Conservation (phyloP, 2,888 invertebrate species). For the Ypsolopha sequella region DNA sequence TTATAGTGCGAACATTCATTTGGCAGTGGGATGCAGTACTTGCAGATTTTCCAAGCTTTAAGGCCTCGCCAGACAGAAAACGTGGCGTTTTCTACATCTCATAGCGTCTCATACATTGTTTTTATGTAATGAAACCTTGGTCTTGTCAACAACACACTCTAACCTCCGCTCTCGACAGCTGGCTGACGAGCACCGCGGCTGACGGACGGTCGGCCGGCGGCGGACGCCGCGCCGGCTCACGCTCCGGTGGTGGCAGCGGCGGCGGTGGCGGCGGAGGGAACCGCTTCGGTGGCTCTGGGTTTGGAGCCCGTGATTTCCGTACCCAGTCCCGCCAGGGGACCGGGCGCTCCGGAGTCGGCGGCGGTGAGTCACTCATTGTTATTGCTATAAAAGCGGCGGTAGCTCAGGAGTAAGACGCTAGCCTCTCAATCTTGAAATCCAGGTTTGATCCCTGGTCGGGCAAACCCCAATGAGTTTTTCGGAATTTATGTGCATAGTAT, state of each 20-base stretch:
- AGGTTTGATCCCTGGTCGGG: neutral
- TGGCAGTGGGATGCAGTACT: too few species aligned
- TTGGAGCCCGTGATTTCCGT: constrained; percentile 64
- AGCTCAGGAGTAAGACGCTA: too few species aligned
- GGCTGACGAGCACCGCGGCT: constrained; percentile 74
- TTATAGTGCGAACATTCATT: too few species aligned
- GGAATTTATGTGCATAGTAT: too few species aligned
- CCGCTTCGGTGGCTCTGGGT: constrained; percentile 50
- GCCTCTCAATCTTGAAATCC: too few species aligned
- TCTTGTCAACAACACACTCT: too few species aligned
- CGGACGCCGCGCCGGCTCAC: constrained; percentile 70
- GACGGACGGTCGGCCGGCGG: constrained; percentile 80
- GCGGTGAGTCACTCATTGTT: constrained; percentile 22
- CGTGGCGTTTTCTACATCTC: too few species aligned
- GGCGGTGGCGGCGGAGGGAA: constrained; percentile 24
- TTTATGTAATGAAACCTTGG: too few species aligned
- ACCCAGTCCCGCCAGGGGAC: constrained; percentile 51
- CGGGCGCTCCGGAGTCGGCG: constrained; percentile 41
- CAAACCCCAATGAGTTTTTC: neutral
- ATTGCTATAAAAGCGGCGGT: neutral
- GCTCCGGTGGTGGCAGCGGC: constrained; percentile 59
- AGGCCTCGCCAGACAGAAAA: too few species aligned
- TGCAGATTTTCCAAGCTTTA: too few species aligned
- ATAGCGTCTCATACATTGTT: too few species aligned
- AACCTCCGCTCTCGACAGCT: too few species aligned